Evolutionary conservation across 1,140 invertebrate species (phyloP).

Genomic region (Cryptotermes secundus): DNA sequence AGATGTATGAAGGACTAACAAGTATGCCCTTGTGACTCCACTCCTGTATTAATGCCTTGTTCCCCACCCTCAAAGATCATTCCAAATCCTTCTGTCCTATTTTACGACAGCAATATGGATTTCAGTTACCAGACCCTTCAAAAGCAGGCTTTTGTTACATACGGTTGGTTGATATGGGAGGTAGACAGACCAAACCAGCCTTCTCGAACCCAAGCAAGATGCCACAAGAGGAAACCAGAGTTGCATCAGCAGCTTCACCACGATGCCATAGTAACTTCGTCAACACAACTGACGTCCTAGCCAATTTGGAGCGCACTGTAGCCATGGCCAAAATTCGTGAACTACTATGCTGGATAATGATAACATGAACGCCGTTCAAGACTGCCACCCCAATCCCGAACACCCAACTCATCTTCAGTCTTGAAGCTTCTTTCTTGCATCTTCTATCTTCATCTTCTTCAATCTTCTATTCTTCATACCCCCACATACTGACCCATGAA

Average conservation of each 20-base stretch:
- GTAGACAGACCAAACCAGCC: constrained; percentile 24
- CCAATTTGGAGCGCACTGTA: constrained; percentile 34
- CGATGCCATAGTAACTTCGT: constrained; percentile 38
- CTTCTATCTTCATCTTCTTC: constrained; percentile 51
- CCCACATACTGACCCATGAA: not conserved
- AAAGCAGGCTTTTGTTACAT: constrained; percentile 29
- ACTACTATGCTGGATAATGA: constrained; percentile 4
- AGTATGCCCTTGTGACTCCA: not conserved
- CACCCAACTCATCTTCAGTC: constrained; percentile 38
- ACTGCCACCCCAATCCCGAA: constrained; percentile 31
- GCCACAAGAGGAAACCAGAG: constrained; percentile 26
- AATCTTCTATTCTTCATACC: constrained; percentile 46
- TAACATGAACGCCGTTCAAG: constrained; percentile 5
- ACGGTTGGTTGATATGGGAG: constrained; percentile 29
- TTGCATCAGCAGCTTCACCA: constrained; percentile 28
- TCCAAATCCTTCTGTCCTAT: not conserved
- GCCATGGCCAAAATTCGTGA: constrained; percentile 24
- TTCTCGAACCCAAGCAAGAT: constrained; percentile 24
- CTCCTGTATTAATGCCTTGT: not conserved
- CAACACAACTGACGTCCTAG: constrained; percentile 38
- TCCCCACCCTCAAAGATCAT: not conserved
- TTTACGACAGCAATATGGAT: not conserved
- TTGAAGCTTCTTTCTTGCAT: constrained; percentile 53
- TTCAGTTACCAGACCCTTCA: not conserved
- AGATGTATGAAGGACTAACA: too few species aligned